phyloP scores from a whole-genome alignment of 2,888 invertebrate species.

The Oegoconia quadripuncta region DNA sequence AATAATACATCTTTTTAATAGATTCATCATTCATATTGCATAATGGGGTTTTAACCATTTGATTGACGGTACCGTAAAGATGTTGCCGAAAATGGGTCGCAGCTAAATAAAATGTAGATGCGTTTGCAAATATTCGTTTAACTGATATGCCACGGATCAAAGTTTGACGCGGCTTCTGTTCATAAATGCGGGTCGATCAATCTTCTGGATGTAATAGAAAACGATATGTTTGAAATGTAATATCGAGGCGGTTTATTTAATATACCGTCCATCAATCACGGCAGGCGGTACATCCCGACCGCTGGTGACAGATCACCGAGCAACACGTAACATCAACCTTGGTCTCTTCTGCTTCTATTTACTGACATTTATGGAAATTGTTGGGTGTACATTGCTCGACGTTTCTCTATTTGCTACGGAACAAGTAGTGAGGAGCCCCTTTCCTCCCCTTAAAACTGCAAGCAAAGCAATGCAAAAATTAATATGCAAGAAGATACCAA shows the following conservation, averaged over 20 bases:
- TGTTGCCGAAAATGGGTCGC: slow-evolving; percentile 11
- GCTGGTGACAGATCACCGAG: slow-evolving; percentile 62
- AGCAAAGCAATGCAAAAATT: too few relatives aligned
- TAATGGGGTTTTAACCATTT: slow-evolving; percentile 34
- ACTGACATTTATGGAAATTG: not conserved
- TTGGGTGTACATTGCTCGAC: not conserved
- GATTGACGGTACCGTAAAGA: slow-evolving; percentile 31
- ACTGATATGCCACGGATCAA: slow-evolving; percentile 18
- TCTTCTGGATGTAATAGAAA: slow-evolving; percentile 58
- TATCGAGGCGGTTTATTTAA: slow-evolving; percentile 71
- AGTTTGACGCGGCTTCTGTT: slow-evolving; percentile 28
- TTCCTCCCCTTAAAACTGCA: too few relatives aligned
- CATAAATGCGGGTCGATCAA: slow-evolving; percentile 60
- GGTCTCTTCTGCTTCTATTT: not conserved
- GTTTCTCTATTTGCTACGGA: too few relatives aligned
- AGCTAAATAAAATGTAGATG: slow-evolving; percentile 11
- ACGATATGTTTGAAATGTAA: slow-evolving; percentile 70
- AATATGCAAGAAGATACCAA: slow-evolving; percentile 9
- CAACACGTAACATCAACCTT: slow-evolving; percentile 48
- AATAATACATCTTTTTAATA: slow-evolving; percentile 31
- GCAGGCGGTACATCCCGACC: slow-evolving; percentile 44
- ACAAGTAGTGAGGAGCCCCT: too few relatives aligned
- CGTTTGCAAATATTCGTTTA: slow-evolving; percentile 11
- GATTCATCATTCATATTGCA: slow-evolving; percentile 34
- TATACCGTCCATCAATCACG: slow-evolving; percentile 71